Conservation (phyloP, 2,113 vertebrate genomes). For the Anhinga anhinga region DNA sequence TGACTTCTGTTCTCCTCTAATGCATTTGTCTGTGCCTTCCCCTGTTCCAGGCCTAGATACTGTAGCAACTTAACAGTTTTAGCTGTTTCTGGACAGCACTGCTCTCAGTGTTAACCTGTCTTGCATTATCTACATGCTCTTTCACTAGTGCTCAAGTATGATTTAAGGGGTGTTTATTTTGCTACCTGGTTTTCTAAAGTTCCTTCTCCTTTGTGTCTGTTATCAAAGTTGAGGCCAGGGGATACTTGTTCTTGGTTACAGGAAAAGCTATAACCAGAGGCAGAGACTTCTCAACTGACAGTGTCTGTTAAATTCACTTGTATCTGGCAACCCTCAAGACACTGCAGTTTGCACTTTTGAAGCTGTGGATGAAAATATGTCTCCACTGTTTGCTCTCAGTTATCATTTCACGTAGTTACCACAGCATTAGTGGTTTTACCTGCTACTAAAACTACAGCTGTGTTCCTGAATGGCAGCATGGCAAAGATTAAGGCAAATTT, state of each 20-base stretch:
- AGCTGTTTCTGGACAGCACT: neutral
- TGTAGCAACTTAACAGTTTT: neutral
- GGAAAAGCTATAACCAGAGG: neutral
- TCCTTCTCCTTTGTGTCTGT: neutral
- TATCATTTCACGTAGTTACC: neutral
- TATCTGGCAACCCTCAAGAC: neutral
- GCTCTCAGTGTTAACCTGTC: neutral
- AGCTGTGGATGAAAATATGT: neutral
- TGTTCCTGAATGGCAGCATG: neutral
- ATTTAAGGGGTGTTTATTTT: neutral
- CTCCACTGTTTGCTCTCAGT: neutral
- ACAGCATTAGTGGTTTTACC: neutral
- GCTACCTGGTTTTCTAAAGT: neutral
- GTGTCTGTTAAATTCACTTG: neutral
- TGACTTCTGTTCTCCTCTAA: neutral
- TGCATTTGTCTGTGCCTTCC: neutral
- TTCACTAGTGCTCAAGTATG: neutral
- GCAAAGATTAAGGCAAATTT: neutral
- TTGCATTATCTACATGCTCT: fast-evolving
- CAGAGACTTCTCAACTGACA: neutral
- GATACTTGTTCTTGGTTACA: neutral
- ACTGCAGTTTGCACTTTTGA: neutral
- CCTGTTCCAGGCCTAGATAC: neutral
- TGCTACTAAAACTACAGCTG: neutral
- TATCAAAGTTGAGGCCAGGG: neutral